Evolutionary conservation across 2,797 vertebrate species (phyloP), one percentile per base, ranked within the genome.

Genomic region (Scleropages formosus): DNA sequence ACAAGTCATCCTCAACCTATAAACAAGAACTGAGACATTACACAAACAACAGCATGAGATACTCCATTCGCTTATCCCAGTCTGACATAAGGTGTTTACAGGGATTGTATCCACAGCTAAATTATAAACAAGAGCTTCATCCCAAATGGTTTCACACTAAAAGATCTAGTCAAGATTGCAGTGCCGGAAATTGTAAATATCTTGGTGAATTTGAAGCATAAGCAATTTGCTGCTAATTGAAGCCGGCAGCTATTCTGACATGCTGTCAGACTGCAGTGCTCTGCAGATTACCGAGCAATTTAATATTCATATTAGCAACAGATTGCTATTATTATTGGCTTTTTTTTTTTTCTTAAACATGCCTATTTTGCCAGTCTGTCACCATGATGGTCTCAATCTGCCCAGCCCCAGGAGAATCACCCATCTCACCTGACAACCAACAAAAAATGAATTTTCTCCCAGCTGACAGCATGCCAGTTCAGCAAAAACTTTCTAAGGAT

Each of bases 291-390:
- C 68, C 71, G 81, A 86, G 77, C 86, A 88, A 92, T 88, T 91
- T 88, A 84, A 88, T 88, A 85, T 61, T 86, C 84, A 89, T 80
- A 92, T 88, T 86, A 87, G 88, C 56, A 74, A 82, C 74, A 85
- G 88, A 90, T 88, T 89, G 88, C 85, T 88, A 87, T 85, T 82
- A 90, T 90, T 91, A 92, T 86, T 89, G 90, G 86, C 81, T 89
- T 87, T 39, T n/a, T 89, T 87, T 39, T n/a, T n/a, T 87, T 89
- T 89, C 82, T 72, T 87, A 88, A 89, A 89, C 91, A 89, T 79
- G 86, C 85, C 84, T 82, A 88, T 88, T 91, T 87, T 83, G 84
- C 90, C 93, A 88, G 90, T 90, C 90, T 90, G 86, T 87, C 91
- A 89, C 80, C 85, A 87, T 80, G 80, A 24, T 82, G 87, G 90